A percentile compares a stretch with the other conserved stretches of the same genome.
phyloP scores from a whole-genome alignment of 2,888 invertebrate genomes.

The Serrognathus titanus region DNA sequence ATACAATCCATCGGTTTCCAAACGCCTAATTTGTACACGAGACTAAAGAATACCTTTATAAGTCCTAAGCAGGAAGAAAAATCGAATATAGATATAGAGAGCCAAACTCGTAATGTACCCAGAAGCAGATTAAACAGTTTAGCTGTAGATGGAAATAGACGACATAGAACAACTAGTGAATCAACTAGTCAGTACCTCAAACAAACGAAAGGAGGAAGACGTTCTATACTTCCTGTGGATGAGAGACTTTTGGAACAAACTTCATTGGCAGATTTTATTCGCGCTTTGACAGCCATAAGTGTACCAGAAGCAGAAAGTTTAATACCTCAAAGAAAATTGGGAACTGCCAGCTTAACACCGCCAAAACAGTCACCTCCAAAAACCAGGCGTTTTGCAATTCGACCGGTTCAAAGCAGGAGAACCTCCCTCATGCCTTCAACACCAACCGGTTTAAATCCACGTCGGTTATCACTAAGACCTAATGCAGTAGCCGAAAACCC shows the following conservation, averaged over 20 bases:
- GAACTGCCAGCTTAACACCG: slow-evolving; percentile 53
- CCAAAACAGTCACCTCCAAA: slow-evolving; percentile 47
- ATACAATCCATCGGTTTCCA: slow-evolving; percentile 18
- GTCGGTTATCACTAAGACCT: slow-evolving; percentile 38
- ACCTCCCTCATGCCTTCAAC: slow-evolving; percentile 24
- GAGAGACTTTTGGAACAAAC: slow-evolving; percentile 73
- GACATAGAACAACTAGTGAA: slow-evolving; percentile 47
- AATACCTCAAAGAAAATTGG: slow-evolving; percentile 52
- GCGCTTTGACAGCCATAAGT: slow-evolving; percentile 68
- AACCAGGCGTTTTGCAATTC: slow-evolving; percentile 43
- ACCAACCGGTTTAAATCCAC: slow-evolving; percentile 21
- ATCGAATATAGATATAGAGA: slow-evolving; percentile 34
- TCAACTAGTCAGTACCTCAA: slow-evolving; percentile 24
- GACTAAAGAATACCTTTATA: slow-evolving; percentile 31
- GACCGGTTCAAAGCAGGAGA: slow-evolving; percentile 22
- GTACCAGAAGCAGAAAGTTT: slow-evolving; percentile 32
- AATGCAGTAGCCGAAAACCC: background rate
- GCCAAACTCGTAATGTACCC: slow-evolving; percentile 22
- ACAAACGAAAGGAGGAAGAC: slow-evolving; percentile 31
- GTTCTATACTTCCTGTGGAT: slow-evolving; percentile 36
- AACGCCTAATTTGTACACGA: slow-evolving; percentile 26
- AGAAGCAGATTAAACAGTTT: slow-evolving; percentile 20
- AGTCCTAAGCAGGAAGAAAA: slow-evolving; percentile 21
- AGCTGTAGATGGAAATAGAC: slow-evolving; percentile 39
- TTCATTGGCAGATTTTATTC: slow-evolving; percentile 75